Evolutionary conservation across 2,113 vertebrate species (phyloP).

Genomic region (Ameiurus melas): DNA sequence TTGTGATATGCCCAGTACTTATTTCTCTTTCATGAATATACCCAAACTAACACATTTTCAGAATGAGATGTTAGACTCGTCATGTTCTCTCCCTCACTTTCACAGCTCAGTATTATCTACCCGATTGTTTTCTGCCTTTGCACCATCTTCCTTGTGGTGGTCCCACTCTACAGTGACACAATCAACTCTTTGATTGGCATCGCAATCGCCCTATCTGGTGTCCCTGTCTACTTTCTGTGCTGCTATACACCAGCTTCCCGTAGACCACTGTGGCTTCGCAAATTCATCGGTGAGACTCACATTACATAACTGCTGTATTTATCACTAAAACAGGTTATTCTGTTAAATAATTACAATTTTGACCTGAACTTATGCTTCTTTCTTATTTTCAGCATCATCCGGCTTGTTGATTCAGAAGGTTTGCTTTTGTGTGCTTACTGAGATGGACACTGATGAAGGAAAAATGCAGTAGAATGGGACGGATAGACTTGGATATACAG

Average conservation of each 20-base stretch:
- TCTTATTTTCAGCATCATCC: constrained; percentile 62
- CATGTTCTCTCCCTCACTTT: background rate
- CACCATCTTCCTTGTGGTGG: constrained; percentile 87
- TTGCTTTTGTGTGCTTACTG: constrained; percentile 82
- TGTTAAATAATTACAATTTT: background rate
- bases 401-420: constrained; percentile 79
- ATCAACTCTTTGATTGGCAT: constrained; percentile 88
- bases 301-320: background rate
- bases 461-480: constrained; percentile 60
- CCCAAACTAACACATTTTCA: background rate
- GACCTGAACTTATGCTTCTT: background rate
- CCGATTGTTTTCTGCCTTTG: constrained; percentile 87
- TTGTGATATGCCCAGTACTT: background rate
- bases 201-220: constrained; percentile 82
- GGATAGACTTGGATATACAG: background rate
- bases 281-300: constrained; percentile 72
- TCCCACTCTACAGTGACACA: constrained; percentile 88
- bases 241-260: constrained; percentile 75
- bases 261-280: constrained; percentile 74
- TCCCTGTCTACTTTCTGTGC: constrained; percentile 86
- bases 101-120: constrained; percentile 83
- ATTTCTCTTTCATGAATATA: background rate
- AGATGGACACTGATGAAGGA: constrained; percentile 78
- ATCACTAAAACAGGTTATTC: background rate
- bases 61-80: background rate